phyloP scores from a whole-genome alignment of 2,797 vertebrate species.

The Trematomus bernacchii region DNA sequence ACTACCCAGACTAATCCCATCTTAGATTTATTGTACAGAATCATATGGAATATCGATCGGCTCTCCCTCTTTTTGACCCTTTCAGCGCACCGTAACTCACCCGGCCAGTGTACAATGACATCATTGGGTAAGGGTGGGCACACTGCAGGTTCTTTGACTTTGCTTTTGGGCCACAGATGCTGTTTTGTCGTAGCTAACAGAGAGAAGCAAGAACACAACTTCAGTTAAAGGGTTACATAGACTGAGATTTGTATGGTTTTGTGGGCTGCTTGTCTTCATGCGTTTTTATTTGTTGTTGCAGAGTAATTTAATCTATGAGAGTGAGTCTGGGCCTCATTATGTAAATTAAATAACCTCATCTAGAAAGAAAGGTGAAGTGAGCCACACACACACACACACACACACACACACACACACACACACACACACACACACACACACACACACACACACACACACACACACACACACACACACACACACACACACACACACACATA shows the following conservation, averaged over 20 bases:
- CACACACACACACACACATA: slow-evolving; percentile 6
- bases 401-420: slow-evolving; percentile 44
- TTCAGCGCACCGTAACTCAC: slow-evolving; percentile 77
- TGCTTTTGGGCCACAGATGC: slow-evolving; percentile 35
- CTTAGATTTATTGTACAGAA: slow-evolving; percentile 77
- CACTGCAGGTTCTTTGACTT: slow-evolving; percentile 44
- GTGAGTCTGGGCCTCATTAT: slow-evolving; percentile 82
- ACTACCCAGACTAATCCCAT: slow-evolving; percentile 80
- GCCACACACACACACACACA: slow-evolving; percentile 40
- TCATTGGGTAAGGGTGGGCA: slow-evolving; percentile 66
- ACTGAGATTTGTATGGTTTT: slow-evolving; percentile 60
- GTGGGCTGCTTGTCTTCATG: slow-evolving; percentile 56
- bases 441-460: slow-evolving; percentile 17
- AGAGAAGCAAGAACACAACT: slow-evolving; percentile 12
- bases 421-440: slow-evolving; percentile 18
- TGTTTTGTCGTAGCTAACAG: slow-evolving; percentile 18
- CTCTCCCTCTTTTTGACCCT: slow-evolving; percentile 73
- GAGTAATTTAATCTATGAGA: slow-evolving; percentile 83
- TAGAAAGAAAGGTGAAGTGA: slow-evolving; percentile 74
- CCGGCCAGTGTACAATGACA: slow-evolving; percentile 67
- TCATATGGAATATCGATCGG: slow-evolving; percentile 78
- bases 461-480: slow-evolving; percentile 24
- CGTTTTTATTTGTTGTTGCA: slow-evolving; percentile 81
- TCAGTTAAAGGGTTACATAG: slow-evolving; percentile 41
- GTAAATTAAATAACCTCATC: slow-evolving; percentile 84